Conservation (phyloP, 2,113 vertebrate species). For the Campylomormyrus tamandua region DNA sequence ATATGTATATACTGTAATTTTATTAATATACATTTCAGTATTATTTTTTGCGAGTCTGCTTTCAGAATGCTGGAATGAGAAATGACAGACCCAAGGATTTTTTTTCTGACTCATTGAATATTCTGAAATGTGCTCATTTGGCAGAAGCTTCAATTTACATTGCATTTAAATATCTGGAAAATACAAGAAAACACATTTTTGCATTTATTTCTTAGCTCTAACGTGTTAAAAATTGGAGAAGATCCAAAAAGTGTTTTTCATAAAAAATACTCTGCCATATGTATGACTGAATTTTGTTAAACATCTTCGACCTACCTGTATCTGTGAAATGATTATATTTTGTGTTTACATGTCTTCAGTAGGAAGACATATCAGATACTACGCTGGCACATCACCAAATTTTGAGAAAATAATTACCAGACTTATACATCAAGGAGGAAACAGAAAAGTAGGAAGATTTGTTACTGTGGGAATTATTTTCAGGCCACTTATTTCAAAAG, state of each 20-base stretch:
- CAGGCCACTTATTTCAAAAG: slow-evolving; percentile 32
- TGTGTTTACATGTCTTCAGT: background rate
- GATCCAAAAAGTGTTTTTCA: background rate
- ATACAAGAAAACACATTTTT: background rate
- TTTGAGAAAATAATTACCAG: background rate
- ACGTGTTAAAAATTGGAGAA: background rate
- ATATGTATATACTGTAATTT: background rate
- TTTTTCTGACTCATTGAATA: background rate
- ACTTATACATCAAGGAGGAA: background rate
- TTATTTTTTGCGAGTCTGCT: background rate
- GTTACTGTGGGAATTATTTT: slow-evolving; percentile 31
- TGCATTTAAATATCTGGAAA: background rate
- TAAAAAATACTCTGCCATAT: background rate
- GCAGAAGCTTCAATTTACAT: background rate
- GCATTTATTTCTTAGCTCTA: background rate
- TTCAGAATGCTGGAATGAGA: background rate
- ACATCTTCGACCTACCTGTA: background rate
- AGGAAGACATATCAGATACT: background rate
- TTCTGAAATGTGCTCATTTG: background rate
- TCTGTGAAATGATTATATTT: background rate
- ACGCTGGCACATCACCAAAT: background rate
- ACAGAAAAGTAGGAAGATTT: background rate
- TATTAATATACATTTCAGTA: background rate
- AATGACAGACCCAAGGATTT: background rate
- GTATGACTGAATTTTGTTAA: background rate